A percentile compares a stretch with the other conserved stretches of the same genome.
Conservation (phyloP, 2,888 invertebrate species). For the Suillia variegata region DNA sequence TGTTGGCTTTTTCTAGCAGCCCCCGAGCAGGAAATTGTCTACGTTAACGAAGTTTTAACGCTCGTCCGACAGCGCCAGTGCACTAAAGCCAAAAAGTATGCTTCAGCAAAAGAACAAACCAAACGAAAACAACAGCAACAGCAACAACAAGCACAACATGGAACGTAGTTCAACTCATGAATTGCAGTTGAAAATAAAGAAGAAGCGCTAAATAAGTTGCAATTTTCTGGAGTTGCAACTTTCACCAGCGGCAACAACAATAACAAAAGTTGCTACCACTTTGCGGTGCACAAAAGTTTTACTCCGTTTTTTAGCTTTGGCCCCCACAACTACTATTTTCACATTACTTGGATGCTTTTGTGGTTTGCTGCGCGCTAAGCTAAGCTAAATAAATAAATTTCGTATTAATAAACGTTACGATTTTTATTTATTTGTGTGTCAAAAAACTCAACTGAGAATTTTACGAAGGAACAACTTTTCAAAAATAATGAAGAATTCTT, state of each 20-base stretch:
- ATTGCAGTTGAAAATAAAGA: not conserved
- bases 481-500: too few relatives aligned
- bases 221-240: conserved; percentile 19
- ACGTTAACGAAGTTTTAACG: not conserved
- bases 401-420: conserved; percentile 18
- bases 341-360: too few relatives aligned
- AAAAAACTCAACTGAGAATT: too few relatives aligned
- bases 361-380: too few relatives aligned
- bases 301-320: not conserved
- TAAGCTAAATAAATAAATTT: conserved; percentile 21
- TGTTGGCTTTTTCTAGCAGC: too few relatives aligned
- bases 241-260: conserved; percentile 8
- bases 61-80: too few relatives aligned
- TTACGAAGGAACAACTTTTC: too few relatives aligned
- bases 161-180: not conserved
- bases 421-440: conserved; percentile 1
- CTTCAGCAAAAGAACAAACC: not conserved
- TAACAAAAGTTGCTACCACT: not conserved
- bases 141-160: too few relatives aligned
- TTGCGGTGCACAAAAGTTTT: not conserved
- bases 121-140: not conserved
- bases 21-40: conserved; percentile 3
- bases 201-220: conserved; percentile 19
- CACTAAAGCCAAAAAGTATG: conserved; percentile 9
- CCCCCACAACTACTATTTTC: too few relatives aligned